A percentile compares a stretch with the other conserved stretches of the same genome.
These are phyloP conservation scores for Pedetes capensis DNA, from an alignment of 2,113 vertebrate genomes.

Conservation along the genomic window DNA sequence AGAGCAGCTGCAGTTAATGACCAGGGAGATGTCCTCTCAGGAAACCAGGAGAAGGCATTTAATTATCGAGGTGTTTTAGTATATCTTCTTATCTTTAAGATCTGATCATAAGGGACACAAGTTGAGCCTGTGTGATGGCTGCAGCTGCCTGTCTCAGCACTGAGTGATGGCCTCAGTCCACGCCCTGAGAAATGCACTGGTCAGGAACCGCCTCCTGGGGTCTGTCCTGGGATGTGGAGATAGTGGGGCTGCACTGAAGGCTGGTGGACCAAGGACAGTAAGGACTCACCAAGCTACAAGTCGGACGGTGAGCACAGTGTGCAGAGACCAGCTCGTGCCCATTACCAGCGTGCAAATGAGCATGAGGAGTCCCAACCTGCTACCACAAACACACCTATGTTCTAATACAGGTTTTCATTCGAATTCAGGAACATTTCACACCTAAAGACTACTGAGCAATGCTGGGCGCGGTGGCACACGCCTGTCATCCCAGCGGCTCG, in stretches of 20 bases:
- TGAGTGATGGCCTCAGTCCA: too few relatives aligned
- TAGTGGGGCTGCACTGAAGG: background rate
- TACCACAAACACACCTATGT: background rate
- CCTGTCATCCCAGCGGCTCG: too few relatives aligned
- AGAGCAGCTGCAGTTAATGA: background rate
- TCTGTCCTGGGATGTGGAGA: background rate
- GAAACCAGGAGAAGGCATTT: slow-evolving; percentile 39
- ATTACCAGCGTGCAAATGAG: background rate
- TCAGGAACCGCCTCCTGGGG: background rate
- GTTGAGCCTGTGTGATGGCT: background rate
- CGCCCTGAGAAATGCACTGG: background rate
- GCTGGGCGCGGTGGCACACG: too few relatives aligned
- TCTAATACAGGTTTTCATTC: background rate
- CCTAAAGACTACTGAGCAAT: background rate
- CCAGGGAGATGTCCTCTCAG: background rate
- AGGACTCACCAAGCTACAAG: background rate
- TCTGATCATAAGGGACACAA: background rate
- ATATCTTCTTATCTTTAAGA: slow-evolving; percentile 15
- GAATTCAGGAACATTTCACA: background rate
- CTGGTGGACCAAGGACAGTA: background rate
- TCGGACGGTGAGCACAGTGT: background rate
- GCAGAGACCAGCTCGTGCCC: background rate
- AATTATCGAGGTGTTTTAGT: slow-evolving; percentile 21
- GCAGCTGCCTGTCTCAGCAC: background rate
- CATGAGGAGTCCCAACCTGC: background rate